These are phyloP conservation scores for Hesperia comma DNA, from an alignment of 2,888 invertebrate genomes.

Conservation along the genomic window DNA sequence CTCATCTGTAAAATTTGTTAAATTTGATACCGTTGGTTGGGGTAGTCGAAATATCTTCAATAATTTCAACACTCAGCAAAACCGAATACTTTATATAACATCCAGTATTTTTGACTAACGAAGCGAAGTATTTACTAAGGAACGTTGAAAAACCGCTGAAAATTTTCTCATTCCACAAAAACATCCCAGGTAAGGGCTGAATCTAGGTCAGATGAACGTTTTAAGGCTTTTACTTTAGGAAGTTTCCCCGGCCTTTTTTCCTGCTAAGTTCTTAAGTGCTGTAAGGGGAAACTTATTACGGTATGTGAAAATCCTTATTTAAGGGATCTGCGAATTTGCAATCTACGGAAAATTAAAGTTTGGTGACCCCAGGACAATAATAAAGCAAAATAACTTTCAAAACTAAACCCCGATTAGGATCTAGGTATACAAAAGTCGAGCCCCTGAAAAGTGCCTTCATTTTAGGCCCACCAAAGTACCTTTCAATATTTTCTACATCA, in stretches of 20 bases:
- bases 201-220: slow-evolving; percentile 36
- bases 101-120: slow-evolving; percentile 29
- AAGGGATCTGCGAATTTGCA: slow-evolving; percentile 23
- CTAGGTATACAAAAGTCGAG: too few species aligned
- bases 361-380: neutral
- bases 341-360: slow-evolving; percentile 24
- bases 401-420: too few species aligned
- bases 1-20: too few species aligned
- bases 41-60: too few species aligned
- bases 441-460: too few species aligned
- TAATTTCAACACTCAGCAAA: neutral
- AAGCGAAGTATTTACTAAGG: slow-evolving; percentile 25
- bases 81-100: slow-evolving; percentile 1
- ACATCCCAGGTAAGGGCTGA: slow-evolving; percentile 31
- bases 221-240: slow-evolving; percentile 38
- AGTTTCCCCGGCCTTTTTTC: slow-evolving; percentile 36
- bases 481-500: too few species aligned
- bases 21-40: too few species aligned
- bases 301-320: slow-evolving; percentile 35
- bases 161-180: slow-evolving; percentile 33
- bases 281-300: slow-evolving; percentile 36
- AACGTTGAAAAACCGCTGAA: slow-evolving; percentile 32
- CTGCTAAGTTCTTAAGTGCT: slow-evolving; percentile 36
- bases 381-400: too few species aligned
- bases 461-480: too few species aligned